Conservation (phyloP, 2,888 invertebrate species). For the Pseudeuparius sepicola region DNA sequence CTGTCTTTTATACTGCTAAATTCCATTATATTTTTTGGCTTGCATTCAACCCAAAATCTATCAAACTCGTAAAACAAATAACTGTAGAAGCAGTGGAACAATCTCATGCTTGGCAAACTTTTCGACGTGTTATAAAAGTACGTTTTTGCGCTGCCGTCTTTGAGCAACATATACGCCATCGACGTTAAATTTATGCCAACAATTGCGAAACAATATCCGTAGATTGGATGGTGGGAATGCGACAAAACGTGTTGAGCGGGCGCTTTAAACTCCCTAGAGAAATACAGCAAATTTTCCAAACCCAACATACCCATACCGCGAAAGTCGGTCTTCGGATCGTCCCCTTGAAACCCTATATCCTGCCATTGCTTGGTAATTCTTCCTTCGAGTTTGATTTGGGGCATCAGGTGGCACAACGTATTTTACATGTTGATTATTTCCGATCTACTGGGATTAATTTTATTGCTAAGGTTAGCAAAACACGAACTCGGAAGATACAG, state of each 20-base stretch:
- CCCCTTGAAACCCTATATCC: slow-evolving; percentile 93
- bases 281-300: slow-evolving; percentile 81
- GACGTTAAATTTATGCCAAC: slow-evolving; percentile 93
- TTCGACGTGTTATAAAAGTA: slow-evolving; percentile 81
- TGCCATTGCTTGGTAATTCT: slow-evolving; percentile 91
- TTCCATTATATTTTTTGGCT: slow-evolving; percentile 92
- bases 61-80: slow-evolving; percentile 92
- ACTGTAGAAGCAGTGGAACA: slow-evolving; percentile 91
- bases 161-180: slow-evolving; percentile 74
- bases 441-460: slow-evolving; percentile 65
- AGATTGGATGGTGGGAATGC: slow-evolving; percentile 79
- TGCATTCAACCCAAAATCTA: slow-evolving; percentile 84
- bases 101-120: slow-evolving; percentile 53
- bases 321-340: slow-evolving; percentile 97
- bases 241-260: slow-evolving; percentile 73
- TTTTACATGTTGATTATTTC: slow-evolving; percentile 85
- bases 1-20: slow-evolving; percentile 79
- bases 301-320: slow-evolving; percentile 96
- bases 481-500: slow-evolving; percentile 37
- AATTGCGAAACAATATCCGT: slow-evolving; percentile 84
- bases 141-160: slow-evolving; percentile 73
- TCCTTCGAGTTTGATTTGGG: no score
- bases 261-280: slow-evolving; percentile 70
- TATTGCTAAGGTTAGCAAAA: slow-evolving; percentile 48
- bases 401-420: slow-evolving; percentile 81